Percentiles rank a stretch among this genome's conserved stretches.
These are phyloP conservation scores for Aradophagus sp. DNA, from an alignment of 1,140 invertebrate genomes.

Conservation along the genomic window DNA sequence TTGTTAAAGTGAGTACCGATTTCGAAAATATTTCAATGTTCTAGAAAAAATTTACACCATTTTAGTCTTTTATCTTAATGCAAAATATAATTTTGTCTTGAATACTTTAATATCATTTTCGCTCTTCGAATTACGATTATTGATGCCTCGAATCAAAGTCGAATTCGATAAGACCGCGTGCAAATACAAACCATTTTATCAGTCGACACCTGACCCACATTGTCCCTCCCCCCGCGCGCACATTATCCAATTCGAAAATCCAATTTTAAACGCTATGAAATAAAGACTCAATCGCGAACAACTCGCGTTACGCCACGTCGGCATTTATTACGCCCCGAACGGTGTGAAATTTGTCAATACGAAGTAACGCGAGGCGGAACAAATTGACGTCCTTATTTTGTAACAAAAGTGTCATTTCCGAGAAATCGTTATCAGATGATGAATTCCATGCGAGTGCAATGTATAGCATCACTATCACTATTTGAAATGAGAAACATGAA, in stretches of 20 bases:
- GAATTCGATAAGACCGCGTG: slow-evolving; percentile 6
- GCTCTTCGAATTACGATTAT: too few species aligned
- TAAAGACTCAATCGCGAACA: slow-evolving; percentile 3
- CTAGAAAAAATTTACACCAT: too few species aligned
- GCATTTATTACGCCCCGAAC: background rate
- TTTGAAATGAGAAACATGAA: too few species aligned
- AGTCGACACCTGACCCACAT: slow-evolving; percentile 3
- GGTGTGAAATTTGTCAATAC: slow-evolving; percentile 9
- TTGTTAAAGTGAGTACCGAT: too few species aligned
- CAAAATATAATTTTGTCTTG: too few species aligned
- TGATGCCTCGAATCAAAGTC: slow-evolving; percentile 2
- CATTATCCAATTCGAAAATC: background rate
- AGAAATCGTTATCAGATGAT: slow-evolving; percentile 2
- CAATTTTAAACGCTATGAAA: background rate
- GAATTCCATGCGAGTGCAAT: too few species aligned
- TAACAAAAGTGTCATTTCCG: slow-evolving; percentile 14
- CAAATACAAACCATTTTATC: slow-evolving; percentile 6
- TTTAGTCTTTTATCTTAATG: too few species aligned
- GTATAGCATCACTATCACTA: too few species aligned
- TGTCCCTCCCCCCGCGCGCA: too few species aligned
- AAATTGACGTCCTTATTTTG: slow-evolving; percentile 13
- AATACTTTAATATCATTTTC: too few species aligned
- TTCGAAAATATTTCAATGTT: too few species aligned
- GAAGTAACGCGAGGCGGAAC: slow-evolving; percentile 16
- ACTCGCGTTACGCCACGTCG: too few species aligned